phyloP scores from a whole-genome alignment of 2,113 vertebrate species.

The Plectropomus leopardus region DNA sequence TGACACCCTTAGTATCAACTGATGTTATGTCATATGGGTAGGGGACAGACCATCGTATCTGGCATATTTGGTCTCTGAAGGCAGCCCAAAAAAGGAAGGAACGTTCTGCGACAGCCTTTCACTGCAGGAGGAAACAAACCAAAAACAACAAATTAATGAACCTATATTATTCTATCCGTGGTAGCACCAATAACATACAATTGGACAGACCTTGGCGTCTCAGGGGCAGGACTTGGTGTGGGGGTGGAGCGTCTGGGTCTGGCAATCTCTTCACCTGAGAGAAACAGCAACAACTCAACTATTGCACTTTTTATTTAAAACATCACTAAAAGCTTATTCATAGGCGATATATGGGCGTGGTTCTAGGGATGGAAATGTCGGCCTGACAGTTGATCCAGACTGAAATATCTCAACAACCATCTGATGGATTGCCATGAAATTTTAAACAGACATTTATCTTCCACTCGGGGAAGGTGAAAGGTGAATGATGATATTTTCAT shows the following conservation, averaged over 20 bases:
- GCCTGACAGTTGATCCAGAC: background rate
- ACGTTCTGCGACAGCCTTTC: conserved; percentile 87
- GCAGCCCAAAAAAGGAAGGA: conserved; percentile 88
- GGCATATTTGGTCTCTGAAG: conserved; percentile 87
- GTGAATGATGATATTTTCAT: background rate
- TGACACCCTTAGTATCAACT: background rate
- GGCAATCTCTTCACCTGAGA: conserved; percentile 93
- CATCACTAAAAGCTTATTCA: background rate
- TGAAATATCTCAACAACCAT: background rate
- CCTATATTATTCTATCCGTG: too few species aligned
- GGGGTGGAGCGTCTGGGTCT: conserved; percentile 93
- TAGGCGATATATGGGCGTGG: background rate
- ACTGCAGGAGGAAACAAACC: conserved; percentile 72
- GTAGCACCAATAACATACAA: background rate
- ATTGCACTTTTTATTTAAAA: background rate
- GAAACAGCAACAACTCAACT: conserved; percentile 6
- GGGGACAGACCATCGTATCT: conserved; percentile 77
- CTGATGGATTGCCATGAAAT: background rate
- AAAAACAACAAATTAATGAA: too few species aligned
- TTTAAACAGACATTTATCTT: background rate
- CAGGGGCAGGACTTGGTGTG: conserved; percentile 86
- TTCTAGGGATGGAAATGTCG: background rate
- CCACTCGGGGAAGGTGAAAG: too few species aligned
- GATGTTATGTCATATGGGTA: background rate
- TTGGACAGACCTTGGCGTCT: conserved; percentile 87